Conservation (phyloP, 1,140 invertebrate genomes). For the Cotesia chilonis region DNA sequence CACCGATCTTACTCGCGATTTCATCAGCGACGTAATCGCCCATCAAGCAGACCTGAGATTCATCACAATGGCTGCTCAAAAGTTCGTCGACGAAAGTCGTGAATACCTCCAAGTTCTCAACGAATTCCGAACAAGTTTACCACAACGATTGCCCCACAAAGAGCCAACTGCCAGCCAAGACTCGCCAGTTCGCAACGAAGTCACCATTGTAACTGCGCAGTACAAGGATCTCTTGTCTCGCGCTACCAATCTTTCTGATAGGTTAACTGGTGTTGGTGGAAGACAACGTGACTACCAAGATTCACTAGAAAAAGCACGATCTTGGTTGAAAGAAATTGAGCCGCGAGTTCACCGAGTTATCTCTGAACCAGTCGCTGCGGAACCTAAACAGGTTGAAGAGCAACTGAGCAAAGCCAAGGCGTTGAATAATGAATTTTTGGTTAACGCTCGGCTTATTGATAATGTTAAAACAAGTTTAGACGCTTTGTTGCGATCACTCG, state of each 20-base stretch:
- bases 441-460: slow-evolving; percentile 85
- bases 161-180: slow-evolving; percentile 74
- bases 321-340: slow-evolving; percentile 85
- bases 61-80: slow-evolving; percentile 93
- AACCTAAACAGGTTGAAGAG: slow-evolving; percentile 86
- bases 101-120: slow-evolving; percentile 85
- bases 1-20: slow-evolving; percentile 81
- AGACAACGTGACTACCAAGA: slow-evolving; percentile 85
- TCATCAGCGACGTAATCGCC: slow-evolving; percentile 92
- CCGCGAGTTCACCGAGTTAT: slow-evolving; percentile 78
- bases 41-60: slow-evolving; percentile 94
- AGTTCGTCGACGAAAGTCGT: slow-evolving; percentile 93
- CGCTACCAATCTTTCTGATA: slow-evolving; percentile 83
- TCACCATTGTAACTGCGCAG: slow-evolving; percentile 74
- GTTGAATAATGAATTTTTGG: slow-evolving; percentile 86
- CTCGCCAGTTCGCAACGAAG: slow-evolving; percentile 75
- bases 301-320: slow-evolving; percentile 80
- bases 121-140: slow-evolving; percentile 83
- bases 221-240: slow-evolving; percentile 81
- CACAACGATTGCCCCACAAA: slow-evolving; percentile 80
- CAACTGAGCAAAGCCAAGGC: slow-evolving; percentile 86
- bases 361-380: slow-evolving; percentile 83
- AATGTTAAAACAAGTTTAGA: slow-evolving; percentile 77
- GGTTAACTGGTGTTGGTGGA: slow-evolving; percentile 78
- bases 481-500: slow-evolving; percentile 77